These are phyloP conservation scores for Xylota sylvarum DNA, from an alignment of 2,888 invertebrate genomes.

Conservation along the genomic window DNA sequence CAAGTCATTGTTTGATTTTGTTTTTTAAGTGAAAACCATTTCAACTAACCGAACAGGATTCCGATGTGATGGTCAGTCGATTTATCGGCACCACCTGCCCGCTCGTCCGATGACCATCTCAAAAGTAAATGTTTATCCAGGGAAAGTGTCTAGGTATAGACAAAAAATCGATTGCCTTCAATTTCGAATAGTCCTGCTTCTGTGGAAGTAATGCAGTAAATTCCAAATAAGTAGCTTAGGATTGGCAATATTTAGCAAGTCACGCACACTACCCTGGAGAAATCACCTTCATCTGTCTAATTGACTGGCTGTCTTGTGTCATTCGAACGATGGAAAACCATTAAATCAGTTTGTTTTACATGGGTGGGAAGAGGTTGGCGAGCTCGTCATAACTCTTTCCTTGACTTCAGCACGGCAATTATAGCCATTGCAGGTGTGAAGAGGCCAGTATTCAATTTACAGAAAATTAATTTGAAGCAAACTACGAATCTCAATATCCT, in stretches of 20 bases:
- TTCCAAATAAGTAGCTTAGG: constrained; percentile 28
- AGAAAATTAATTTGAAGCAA: constrained; percentile 49
- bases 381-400: constrained; percentile 49
- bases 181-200: constrained; percentile 4
- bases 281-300: constrained; percentile 24
- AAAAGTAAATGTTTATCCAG: constrained; percentile 47
- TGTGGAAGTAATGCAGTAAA: constrained; percentile 52
- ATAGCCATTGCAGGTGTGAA: constrained; percentile 49
- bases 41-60: constrained; percentile 22
- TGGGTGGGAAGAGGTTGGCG: background rate
- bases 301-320: constrained; percentile 58
- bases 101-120: constrained; percentile 12
- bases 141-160: constrained; percentile 10
- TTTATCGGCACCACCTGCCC: constrained; percentile 3
- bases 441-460: constrained; percentile 36
- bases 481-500: constrained; percentile 47
- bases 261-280: constrained; percentile 12
- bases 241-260: constrained; percentile 49
- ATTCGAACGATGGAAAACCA: constrained; percentile 13
- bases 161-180: constrained; percentile 45
- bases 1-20: constrained; percentile 23
- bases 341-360: constrained; percentile 11
- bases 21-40: constrained; percentile 41
- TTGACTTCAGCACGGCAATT: constrained; percentile 46
- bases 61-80: background rate